These are phyloP conservation scores for Hirtodrosophila cameraria DNA, from an alignment of 2,888 invertebrate species.

Conservation along the genomic window DNA sequence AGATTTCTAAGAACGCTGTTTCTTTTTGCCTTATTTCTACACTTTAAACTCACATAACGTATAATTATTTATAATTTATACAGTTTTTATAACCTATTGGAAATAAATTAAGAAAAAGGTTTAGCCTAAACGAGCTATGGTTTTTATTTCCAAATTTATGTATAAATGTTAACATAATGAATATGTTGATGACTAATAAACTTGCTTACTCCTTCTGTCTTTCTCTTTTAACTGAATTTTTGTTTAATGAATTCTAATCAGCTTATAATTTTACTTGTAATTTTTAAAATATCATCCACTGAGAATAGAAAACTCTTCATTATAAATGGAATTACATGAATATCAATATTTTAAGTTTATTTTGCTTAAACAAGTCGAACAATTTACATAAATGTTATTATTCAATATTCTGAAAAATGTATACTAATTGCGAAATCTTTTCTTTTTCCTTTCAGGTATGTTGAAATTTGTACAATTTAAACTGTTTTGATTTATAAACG, in stretches of 20 bases:
- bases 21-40: neutral
- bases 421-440: neutral
- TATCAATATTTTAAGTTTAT: neutral
- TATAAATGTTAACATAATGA: conserved; percentile 27
- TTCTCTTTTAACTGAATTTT: neutral
- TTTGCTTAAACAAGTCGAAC: neutral
- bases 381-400: too few relatives aligned
- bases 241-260: neutral
- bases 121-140: conserved; percentile 17
- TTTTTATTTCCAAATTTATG: conserved; percentile 7
- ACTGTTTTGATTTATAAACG: neutral
- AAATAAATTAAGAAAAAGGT: conserved; percentile 13
- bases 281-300: neutral
- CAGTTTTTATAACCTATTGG: conserved; percentile 11
- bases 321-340: too few relatives aligned
- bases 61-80: conserved; percentile 29
- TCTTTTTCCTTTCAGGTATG: conserved; percentile 13
- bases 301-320: neutral
- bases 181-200: conserved; percentile 20
- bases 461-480: neutral
- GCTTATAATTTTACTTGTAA: neutral
- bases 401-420: neutral
- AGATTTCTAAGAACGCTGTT: too few relatives aligned
- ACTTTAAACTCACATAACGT: neutral
- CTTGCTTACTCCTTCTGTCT: neutral